phyloP scores from a whole-genome alignment of 2,888 invertebrate species.

The Zele albiditarsus region DNA sequence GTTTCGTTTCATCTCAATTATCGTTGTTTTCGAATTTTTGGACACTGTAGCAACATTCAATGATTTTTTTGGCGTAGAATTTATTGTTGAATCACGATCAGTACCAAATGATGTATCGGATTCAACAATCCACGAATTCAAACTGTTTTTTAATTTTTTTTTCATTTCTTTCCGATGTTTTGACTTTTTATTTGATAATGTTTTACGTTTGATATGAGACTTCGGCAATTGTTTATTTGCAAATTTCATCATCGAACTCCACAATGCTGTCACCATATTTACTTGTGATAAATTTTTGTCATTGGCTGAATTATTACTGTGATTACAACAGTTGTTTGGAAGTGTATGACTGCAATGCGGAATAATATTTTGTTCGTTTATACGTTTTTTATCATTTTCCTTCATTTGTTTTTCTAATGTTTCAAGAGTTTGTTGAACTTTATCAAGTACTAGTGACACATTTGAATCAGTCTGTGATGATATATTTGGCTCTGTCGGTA shows the following conservation, averaged over 20 bases:
- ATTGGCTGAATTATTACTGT: conserved; percentile 8
- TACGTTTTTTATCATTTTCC: conserved; percentile 34
- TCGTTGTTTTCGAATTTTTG: not conserved
- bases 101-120: conserved; percentile 17
- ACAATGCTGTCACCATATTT: conserved; percentile 47
- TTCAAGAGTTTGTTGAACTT: conserved; percentile 50
- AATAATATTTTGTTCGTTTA: conserved; percentile 2
- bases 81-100: conserved; percentile 4
- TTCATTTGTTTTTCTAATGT: conserved; percentile 53
- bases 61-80: conserved; percentile 4
- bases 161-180: not conserved
- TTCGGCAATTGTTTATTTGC: conserved; percentile 14
- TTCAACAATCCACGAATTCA: conserved; percentile 42
- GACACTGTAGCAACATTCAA: not conserved
- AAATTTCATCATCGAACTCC: conserved; percentile 43
- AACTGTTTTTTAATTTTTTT: conserved; percentile 23
- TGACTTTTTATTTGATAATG: not conserved
- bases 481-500: not conserved
- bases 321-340: conserved; percentile 37
- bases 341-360: conserved; percentile 35
- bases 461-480: not conserved
- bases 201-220: not conserved
- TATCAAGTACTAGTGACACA: conserved; percentile 41
- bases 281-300: conserved; percentile 14
- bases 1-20: not conserved